Evolutionary conservation across 2,888 invertebrate genomes (phyloP), one percentile per base, ranked within the genome.

Genomic region (Dromius quadrimaculatus): DNA sequence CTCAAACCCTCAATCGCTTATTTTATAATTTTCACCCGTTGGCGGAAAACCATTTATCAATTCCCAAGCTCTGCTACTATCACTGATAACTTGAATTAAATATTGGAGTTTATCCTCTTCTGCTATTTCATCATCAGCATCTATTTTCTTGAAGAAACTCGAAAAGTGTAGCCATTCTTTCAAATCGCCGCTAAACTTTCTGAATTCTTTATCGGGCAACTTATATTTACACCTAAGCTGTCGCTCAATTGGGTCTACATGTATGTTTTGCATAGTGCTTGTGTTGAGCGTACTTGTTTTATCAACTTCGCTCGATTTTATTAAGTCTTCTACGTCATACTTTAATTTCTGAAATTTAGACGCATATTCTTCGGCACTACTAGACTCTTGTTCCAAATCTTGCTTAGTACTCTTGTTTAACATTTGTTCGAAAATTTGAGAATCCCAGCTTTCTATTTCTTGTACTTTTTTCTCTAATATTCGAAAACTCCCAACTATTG

Each of bases 21-120:
- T 64, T 8, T 45, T 20, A 47, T 64, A 47, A 64, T 64, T 64
- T 47, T 64, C 47, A 13, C 47, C 22, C 2, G 13, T 45, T 1
- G 64, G 64, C 6, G 64, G 64, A 23, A 54, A 54, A 22, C 64
- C 47, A 22, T 64, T 41, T 1, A 47, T n/a, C 15, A 64, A 23
- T 32, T 45, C 38, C 13, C 19, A 2, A 2, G 23, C 47, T 47
- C 47, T 47, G 3, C 45, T 45, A 9, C 47, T 23, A 2, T 36
- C 17, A 3, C 23, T 9, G 9, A 47, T 64, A n/a, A 5, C 9
- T 15, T 64, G 64, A 19, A 64, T 45, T 47, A 28, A 50, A 11
- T 64, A 45, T 28, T 64, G 64, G 11, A 64, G 47, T 23, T 64
- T 64, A 28, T 64, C 64, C 28, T 64, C 64, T 9, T 20, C 4